These are phyloP conservation scores for Palloptera scutellata DNA, from an alignment of 2,888 invertebrate genomes.

Conservation along the genomic window DNA sequence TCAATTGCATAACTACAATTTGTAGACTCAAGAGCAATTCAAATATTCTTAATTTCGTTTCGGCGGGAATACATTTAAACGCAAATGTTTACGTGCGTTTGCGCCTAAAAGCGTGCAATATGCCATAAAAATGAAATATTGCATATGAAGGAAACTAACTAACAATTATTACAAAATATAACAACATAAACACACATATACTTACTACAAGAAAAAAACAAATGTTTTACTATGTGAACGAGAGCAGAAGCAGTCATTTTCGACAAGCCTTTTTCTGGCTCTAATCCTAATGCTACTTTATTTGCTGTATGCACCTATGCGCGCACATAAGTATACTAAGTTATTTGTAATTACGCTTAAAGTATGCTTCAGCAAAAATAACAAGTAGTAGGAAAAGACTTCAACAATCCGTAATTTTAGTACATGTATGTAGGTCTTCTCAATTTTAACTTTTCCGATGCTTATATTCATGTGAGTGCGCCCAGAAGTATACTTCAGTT, in stretches of 20 bases:
- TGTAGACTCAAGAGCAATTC: not conserved
- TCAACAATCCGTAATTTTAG: no score
- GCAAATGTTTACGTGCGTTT: conserved; percentile 20
- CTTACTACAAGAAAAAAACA: not conserved
- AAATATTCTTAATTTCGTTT: not conserved
- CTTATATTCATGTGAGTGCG: no score
- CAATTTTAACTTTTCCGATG: no score
- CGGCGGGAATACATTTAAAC: not conserved
- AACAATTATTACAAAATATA: conserved; percentile 16
- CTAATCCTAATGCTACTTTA: no score
- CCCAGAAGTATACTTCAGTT: not conserved
- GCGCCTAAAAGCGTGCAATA: conserved; percentile 26
- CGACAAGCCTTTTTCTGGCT: no score
- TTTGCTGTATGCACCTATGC: not conserved
- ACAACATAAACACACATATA: not conserved
- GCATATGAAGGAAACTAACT: conserved; percentile 18
- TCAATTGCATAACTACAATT: conserved; percentile 7
- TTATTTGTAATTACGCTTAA: no score
- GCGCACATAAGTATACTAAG: not conserved
- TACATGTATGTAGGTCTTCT: no score
- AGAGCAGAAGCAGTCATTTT: no score
- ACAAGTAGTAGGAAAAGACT: no score
- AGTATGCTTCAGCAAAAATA: no score
- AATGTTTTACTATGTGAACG: no score
- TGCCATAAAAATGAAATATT: conserved; percentile 29